phyloP scores from a whole-genome alignment of 2,113 vertebrate genomes.

The Forbesichthys papilliferus region DNA sequence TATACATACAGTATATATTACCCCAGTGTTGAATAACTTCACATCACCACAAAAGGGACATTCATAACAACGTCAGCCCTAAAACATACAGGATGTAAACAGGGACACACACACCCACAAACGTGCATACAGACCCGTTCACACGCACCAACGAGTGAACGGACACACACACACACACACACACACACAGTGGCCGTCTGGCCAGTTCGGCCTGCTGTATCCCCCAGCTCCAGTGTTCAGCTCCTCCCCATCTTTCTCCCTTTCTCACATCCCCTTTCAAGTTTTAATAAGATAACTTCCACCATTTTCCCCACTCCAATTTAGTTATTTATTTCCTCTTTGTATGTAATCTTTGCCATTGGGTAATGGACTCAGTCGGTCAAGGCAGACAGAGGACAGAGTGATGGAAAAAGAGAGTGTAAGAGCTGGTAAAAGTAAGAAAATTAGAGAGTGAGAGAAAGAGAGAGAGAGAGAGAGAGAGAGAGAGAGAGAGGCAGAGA shows the following conservation, averaged over 20 bases:
- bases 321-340: slow-evolving; percentile 57
- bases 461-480: slow-evolving; percentile 17
- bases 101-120: not conserved
- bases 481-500: slow-evolving; percentile 12
- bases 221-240: slow-evolving; percentile 30
- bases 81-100: not conserved
- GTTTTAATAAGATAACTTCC: slow-evolving; percentile 74
- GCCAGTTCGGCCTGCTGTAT: slow-evolving; percentile 30
- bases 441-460: slow-evolving; percentile 2
- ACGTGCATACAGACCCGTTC: too few species aligned
- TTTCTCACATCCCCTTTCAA: slow-evolving; percentile 64
- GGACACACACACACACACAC: slow-evolving; percentile 1
- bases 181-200: slow-evolving; percentile 35
- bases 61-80: not conserved
- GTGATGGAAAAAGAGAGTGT: not conserved
- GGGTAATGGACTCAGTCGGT: slow-evolving; percentile 53
- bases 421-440: not conserved
- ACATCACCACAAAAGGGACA: not conserved
- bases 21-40: not conserved
- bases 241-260: slow-evolving; percentile 35
- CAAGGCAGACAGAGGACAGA: slow-evolving; percentile 35
- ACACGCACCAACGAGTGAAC: too few species aligned
- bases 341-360: slow-evolving; percentile 61
- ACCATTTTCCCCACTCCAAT: slow-evolving; percentile 40
- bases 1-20: not conserved